phyloP scores from a whole-genome alignment of 2,888 invertebrate genomes.

The Temnothorax rugatulus region DNA sequence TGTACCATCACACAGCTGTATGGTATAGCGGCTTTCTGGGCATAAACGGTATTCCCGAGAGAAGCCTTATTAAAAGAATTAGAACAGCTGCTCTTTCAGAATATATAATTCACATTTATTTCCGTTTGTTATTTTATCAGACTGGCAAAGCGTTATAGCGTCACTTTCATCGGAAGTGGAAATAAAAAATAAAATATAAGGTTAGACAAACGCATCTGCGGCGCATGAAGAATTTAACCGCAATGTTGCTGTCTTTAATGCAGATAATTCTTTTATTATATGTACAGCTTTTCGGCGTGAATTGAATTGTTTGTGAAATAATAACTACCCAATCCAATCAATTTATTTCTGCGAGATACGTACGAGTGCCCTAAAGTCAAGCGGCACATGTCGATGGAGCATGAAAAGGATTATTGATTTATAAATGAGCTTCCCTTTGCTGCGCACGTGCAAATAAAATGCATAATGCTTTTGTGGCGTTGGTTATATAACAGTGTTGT shows the following conservation, averaged over 20 bases:
- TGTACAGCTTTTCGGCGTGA: not conserved
- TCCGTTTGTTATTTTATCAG: not conserved
- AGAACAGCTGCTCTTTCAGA: not conserved
- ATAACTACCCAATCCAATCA: not conserved
- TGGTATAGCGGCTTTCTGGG: not conserved
- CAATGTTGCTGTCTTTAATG: not conserved
- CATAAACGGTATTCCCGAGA: not conserved
- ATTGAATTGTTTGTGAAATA: not conserved
- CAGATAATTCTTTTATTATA: not conserved
- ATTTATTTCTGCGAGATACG: not conserved
- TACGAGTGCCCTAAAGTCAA: not conserved
- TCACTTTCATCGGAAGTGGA: not conserved
- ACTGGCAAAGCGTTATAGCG: not conserved
- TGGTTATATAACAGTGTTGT: not conserved
- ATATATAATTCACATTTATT: constrained; percentile 15
- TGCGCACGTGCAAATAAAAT: constrained; percentile 7
- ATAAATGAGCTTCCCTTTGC: not conserved
- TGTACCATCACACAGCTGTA: not conserved
- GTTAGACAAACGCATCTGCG: too few species aligned
- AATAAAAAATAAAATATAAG: not conserved
- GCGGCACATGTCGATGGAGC: not conserved
- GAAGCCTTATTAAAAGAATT: constrained; percentile 13
- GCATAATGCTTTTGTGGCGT: constrained; percentile 7
- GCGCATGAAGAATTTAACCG: not conserved
- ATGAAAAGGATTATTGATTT: constrained; percentile 12